A percentile compares a stretch with the other conserved stretches of the same genome.
Evolutionary conservation across 2,888 invertebrate genomes (phyloP).

Genomic region (Synergus umbraculus): DNA sequence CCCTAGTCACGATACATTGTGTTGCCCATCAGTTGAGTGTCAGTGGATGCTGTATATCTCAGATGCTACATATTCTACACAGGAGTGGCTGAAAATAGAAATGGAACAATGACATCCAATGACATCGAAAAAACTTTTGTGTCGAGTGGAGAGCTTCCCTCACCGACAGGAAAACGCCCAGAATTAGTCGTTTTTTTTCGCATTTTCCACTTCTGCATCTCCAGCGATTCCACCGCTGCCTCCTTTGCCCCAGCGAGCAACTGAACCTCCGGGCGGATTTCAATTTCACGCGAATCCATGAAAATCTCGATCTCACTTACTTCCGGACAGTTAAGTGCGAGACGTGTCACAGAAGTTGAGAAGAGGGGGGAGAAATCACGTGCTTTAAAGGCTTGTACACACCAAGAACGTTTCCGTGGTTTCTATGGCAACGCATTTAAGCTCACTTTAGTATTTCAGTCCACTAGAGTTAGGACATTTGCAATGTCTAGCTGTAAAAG

Average conservation of each 20-base stretch:
- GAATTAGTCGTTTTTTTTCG: background rate
- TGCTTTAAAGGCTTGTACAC: constrained; percentile 46
- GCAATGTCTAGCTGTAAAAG: constrained; percentile 47
- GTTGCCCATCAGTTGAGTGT: no score
- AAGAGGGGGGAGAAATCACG: constrained; percentile 42
- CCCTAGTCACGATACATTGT: no score
- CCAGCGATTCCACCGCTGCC: background rate
- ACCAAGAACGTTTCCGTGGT: constrained; percentile 53
- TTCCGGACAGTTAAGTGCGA: constrained; percentile 60
- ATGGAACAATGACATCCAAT: background rate
- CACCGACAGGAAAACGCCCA: background rate
- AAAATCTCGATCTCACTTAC: constrained; percentile 61
- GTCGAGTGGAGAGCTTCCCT: background rate
- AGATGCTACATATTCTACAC: background rate
- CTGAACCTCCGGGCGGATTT: constrained; percentile 45
- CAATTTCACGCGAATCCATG: constrained; percentile 55
- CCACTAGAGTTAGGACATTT: constrained; percentile 52
- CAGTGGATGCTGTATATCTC: background rate
- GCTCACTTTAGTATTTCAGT: constrained; percentile 68
- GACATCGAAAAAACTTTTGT: background rate
- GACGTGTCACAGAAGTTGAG: constrained; percentile 49
- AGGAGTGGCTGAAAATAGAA: background rate
- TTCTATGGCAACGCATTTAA: constrained; percentile 70
- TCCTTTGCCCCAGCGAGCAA: background rate
- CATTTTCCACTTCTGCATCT: constrained; percentile 23